phyloP scores from a whole-genome alignment of 2,113 vertebrate species.

The cat (Felis catus) region DNA sequence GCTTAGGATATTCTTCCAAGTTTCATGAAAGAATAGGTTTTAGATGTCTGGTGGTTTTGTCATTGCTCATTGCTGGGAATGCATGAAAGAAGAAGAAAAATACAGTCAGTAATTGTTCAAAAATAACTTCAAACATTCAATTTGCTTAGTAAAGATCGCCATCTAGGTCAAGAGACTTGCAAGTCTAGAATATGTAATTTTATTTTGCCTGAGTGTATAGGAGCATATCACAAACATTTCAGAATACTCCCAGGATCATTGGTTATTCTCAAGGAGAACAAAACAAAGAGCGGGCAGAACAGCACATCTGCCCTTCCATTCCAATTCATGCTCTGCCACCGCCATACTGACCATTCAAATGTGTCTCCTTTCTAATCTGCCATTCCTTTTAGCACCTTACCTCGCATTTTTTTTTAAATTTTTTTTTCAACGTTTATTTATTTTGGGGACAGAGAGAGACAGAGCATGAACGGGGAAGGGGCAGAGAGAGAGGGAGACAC shows the following conservation, averaged over 20 bases:
- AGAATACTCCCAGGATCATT: background rate
- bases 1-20: background rate
- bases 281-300: background rate
- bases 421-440: too few relatives aligned
- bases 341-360: rapidly evolving
- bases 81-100: background rate
- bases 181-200: background rate
- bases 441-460: too few relatives aligned
- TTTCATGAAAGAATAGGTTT: background rate
- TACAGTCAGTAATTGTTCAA: background rate
- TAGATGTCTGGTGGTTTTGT: background rate
- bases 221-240: background rate
- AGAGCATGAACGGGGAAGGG: too few relatives aligned
- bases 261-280: background rate
- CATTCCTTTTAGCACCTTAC: background rate
- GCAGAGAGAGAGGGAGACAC: too few relatives aligned
- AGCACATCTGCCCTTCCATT: background rate
- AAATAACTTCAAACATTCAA: background rate
- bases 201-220: background rate
- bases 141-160: background rate
- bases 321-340: rapidly evolving
- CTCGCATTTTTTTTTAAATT: background rate
- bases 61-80: background rate
- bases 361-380: background rate
- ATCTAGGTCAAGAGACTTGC: background rate